Evolutionary conservation across 2,113 vertebrate species (phyloP).

Genomic region (Albula glossodonta): DNA sequence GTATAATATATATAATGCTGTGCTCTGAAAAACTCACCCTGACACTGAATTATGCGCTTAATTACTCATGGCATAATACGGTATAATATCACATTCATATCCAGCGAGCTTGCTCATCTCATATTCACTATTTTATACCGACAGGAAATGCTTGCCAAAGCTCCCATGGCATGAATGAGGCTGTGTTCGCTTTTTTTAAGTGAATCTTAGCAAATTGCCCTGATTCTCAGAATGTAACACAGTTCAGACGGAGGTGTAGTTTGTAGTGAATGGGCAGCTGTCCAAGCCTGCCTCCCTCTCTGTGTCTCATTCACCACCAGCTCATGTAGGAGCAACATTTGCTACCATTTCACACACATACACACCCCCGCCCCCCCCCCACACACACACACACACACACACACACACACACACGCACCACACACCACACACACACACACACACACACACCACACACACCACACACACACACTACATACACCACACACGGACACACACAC

Average conservation of each 20-base stretch:
- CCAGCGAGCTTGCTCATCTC: neutral
- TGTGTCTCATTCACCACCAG: neutral
- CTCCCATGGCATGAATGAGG: neutral
- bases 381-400: too few species aligned
- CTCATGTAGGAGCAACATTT: too few species aligned
- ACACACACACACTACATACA: too few species aligned
- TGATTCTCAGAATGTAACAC: neutral
- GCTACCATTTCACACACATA: too few species aligned
- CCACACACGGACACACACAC: too few species aligned
- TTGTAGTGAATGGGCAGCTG: neutral
- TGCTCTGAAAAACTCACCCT: neutral
- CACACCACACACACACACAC: too few species aligned
- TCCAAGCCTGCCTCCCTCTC: neutral
- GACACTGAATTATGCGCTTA: neutral
- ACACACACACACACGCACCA: too few species aligned
- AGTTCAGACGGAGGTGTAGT: neutral
- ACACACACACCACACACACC: too few species aligned
- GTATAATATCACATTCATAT: neutral
- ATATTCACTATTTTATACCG: neutral
- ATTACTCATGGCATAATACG: neutral
- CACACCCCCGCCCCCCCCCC: too few species aligned
- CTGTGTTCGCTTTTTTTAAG: neutral
- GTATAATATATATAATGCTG: too few species aligned
- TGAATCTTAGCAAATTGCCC: neutral
- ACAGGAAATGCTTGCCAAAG: neutral